phyloP scores from a whole-genome alignment of 2,888 invertebrate genomes.

The Amphimallon solstitiale region DNA sequence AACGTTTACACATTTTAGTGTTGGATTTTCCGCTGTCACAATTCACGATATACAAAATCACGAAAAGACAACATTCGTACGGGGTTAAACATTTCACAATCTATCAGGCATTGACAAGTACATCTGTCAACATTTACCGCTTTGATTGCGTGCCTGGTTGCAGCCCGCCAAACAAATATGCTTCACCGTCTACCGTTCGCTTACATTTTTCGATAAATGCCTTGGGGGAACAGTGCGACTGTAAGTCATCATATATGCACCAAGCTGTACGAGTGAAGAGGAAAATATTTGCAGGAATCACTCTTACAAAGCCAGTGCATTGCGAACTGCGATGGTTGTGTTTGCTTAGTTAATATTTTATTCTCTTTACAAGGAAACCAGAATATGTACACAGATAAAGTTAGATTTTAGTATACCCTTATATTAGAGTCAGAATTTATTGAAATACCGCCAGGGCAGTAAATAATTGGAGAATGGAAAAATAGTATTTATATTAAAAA shows the following conservation, averaged over 20 bases:
- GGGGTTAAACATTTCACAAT: slow-evolving; percentile 46
- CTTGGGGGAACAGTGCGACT: slow-evolving; percentile 42
- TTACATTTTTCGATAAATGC: slow-evolving; percentile 23
- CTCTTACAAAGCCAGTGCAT: slow-evolving; percentile 45
- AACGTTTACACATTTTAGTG: neutral
- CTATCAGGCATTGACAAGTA: slow-evolving; percentile 61
- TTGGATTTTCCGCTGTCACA: slow-evolving; percentile 23
- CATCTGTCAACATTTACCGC: slow-evolving; percentile 63
- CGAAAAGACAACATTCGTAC: slow-evolving; percentile 35
- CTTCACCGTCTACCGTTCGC: slow-evolving; percentile 21
- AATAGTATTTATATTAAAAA: too few species aligned
- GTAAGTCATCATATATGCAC: slow-evolving; percentile 51
- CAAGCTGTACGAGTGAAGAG: slow-evolving; percentile 45
- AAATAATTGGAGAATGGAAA: too few species aligned
- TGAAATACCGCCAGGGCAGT: too few species aligned
- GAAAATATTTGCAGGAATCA: slow-evolving; percentile 50
- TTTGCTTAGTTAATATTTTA: slow-evolving; percentile 57
- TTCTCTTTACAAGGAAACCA: slow-evolving; percentile 49
- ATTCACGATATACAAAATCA: slow-evolving; percentile 27
- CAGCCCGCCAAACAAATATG: slow-evolving; percentile 40
- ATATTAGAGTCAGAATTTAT: too few species aligned
- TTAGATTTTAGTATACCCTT: too few species aligned
- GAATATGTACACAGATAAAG: neutral
- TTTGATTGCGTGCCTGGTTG: slow-evolving; percentile 57
- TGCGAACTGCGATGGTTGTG: slow-evolving; percentile 50